Base-by-base conservation (phyloP, 2,113 vertebrate genomes). In the Catharus minimus region DNA sequence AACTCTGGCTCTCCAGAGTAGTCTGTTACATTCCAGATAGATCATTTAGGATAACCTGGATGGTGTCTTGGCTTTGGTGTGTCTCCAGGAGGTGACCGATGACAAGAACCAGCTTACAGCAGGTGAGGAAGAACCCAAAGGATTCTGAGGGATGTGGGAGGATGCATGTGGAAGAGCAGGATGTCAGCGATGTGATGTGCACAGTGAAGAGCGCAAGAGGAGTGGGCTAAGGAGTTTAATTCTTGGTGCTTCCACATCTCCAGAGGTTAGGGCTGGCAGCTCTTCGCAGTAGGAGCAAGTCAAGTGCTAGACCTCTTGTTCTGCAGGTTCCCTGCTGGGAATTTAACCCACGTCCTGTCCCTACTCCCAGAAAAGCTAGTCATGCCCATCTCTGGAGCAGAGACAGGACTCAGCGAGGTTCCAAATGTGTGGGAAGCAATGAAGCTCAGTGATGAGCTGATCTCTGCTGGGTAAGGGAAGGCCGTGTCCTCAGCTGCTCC, bases 241-340 rank as follows among this genome's bases (percentile, higher is more conserved):
- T 53, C 22, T 24, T 7, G 20, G 38, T 44, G 60, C 19, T 39
- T 53, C 20, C 28, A 41, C 5, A 14, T n/a, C 39, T 44, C 19
- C 15, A 20, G 30, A 30, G 36, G 17, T 9, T 27, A 50, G 17
- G 30, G 16, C 28, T 3, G 9, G 2, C 2, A 23, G 52, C 21
- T 46, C 61, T 30, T 36, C 0, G 0, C 44, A 19, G 36, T 1
- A 4, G 76, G 65, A 55, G 28, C 43, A 22, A 24, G 10, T 27
- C 2, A 20, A n/a, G 16, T 20, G 36, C 61, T 69, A 1, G 0
- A 28, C 26, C 62, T 69, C 61, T 46, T 19, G 21, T 30, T 50
- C 46, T 27, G 21, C 21, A 0, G 3, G 18, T 12, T 30, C 3
- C 20, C 33, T 33, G 10, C 5, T 11, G 41, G 36, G 75, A 43